Conservation (phyloP, 2,113 vertebrate species). For the Phalacrocorax pelagicus region DNA sequence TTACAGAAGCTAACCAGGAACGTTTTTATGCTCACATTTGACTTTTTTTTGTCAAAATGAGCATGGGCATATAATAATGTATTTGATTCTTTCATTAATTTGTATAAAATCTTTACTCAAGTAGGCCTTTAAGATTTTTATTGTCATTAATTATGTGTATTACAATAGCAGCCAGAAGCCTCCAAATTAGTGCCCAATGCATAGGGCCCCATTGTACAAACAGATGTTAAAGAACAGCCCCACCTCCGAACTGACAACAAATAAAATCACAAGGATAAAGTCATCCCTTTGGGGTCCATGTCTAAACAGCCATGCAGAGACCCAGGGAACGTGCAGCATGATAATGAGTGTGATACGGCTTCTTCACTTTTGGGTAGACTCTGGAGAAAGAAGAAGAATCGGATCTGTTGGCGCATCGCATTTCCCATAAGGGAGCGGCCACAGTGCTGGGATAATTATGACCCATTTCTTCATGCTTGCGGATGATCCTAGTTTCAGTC, state of each 20-base stretch:
- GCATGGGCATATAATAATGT: background rate
- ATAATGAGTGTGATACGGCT: background rate
- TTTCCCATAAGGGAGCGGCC: background rate
- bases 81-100: background rate
- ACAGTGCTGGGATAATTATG: background rate
- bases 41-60: background rate
- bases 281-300: background rate
- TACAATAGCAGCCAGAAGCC: constrained; percentile 39
- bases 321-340: background rate
- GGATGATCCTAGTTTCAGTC: background rate
- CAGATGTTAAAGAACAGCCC: background rate
- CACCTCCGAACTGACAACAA: background rate
- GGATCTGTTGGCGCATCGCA: accelerated
- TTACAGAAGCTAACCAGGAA: background rate
- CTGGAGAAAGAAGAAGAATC: background rate
- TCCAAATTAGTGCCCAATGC: background rate
- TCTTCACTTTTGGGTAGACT: background rate
- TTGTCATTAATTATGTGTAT: constrained; percentile 6
- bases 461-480: background rate
- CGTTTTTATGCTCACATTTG: background rate
- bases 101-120: background rate
- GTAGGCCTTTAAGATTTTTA: constrained; percentile 18
- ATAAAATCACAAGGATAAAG: background rate
- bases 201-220: background rate
- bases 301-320: background rate